Evolutionary conservation across 1,140 invertebrate genomes (phyloP).

Genomic region (Drosophila melanogaster): DNA sequence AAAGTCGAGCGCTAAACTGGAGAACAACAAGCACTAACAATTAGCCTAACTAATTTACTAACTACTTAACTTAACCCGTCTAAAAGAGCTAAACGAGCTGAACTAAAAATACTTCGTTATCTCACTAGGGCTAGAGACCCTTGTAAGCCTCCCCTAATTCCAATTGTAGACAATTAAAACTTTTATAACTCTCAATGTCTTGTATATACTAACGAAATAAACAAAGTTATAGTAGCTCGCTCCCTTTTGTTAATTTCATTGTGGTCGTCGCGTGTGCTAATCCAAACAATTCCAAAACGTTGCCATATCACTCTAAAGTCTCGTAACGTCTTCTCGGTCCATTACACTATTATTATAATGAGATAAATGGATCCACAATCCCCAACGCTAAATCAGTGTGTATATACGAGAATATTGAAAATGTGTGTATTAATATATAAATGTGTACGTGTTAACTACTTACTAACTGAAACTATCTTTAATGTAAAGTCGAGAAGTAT

Average conservation of each 20-base stretch:
- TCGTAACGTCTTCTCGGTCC: slow-evolving; percentile 35
- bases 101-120: slow-evolving; percentile 23
- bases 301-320: slow-evolving; percentile 50
- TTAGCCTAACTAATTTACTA: slow-evolving; percentile 50
- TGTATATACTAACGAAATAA: slow-evolving; percentile 60
- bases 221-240: slow-evolving; percentile 36
- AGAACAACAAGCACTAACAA: slow-evolving; percentile 75
- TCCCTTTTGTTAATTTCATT: slow-evolving; percentile 12
- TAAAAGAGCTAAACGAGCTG: slow-evolving; percentile 22
- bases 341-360: slow-evolving; percentile 23
- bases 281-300: slow-evolving; percentile 38
- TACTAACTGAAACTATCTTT: slow-evolving; percentile 12
- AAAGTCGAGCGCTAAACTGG: slow-evolving; percentile 66
- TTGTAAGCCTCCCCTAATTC: slow-evolving; percentile 16
- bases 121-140: slow-evolving; percentile 15
- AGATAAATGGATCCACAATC: background rate
- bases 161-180: slow-evolving; percentile 57
- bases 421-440: slow-evolving; percentile 24
- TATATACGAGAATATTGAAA: slow-evolving; percentile 50
- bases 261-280: slow-evolving; percentile 39
- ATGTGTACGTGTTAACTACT: slow-evolving; percentile 31
- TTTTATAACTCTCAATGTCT: slow-evolving; percentile 67
- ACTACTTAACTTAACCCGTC: slow-evolving; percentile 12
- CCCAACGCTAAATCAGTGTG: slow-evolving; percentile 29
- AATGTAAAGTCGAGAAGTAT: slow-evolving; percentile 32